Evolutionary conservation across 2,113 vertebrate genomes (phyloP).

Genomic region (Murina feae): DNA sequence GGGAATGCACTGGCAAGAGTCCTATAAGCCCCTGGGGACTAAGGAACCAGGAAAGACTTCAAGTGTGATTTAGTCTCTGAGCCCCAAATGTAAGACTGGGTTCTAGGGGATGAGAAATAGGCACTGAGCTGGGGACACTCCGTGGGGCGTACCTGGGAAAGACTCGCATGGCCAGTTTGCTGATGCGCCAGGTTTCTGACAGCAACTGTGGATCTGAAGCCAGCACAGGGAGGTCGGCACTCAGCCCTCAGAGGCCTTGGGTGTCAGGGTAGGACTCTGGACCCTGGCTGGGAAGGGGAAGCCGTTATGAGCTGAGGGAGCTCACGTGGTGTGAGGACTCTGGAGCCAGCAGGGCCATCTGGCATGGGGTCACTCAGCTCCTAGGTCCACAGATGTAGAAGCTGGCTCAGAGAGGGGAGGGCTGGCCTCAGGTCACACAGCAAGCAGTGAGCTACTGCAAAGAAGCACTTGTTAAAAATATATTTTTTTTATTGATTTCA

Average conservation of each 20-base stretch:
- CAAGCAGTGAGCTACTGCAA: background rate
- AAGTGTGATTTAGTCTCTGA: background rate
- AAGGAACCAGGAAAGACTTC: background rate
- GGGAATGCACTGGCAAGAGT: background rate
- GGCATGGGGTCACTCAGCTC: background rate
- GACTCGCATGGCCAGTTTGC: background rate
- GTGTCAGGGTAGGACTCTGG: background rate
- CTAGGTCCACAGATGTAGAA: background rate
- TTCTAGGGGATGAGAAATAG: background rate
- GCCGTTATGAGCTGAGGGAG: background rate
- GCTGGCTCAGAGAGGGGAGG: background rate
- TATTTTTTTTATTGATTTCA: too few relatives aligned
- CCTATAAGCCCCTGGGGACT: background rate
- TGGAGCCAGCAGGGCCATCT: background rate
- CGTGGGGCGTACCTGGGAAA: background rate
- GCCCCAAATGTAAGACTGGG: background rate
- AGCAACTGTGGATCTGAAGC: background rate
- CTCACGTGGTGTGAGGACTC: background rate
- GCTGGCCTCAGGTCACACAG: background rate
- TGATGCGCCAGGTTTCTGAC: background rate
- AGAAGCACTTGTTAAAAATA: background rate
- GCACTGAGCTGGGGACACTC: background rate
- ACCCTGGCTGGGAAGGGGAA: background rate
- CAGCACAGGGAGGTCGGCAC: background rate
- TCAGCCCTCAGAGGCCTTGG: background rate